Base-by-base conservation (phyloP, 2,888 invertebrate species). In the Argynnis bischoffii region DNA sequence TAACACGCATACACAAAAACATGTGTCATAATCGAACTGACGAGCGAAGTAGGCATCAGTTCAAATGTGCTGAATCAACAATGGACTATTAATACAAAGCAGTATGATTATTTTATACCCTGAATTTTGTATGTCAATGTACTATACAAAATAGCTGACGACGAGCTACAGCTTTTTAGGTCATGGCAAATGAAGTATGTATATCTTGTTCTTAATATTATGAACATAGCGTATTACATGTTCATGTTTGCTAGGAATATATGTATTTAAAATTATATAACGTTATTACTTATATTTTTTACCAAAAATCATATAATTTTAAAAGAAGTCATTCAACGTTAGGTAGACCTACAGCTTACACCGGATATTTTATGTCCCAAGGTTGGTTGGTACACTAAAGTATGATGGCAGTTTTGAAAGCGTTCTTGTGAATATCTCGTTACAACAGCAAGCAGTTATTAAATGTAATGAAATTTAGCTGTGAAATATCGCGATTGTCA, bases 1-100 rank as follows among this genome's bases (percentile, higher is more conserved):
- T 63, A 35, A 50, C 64, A 59, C 26, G 64, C 53, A 66, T 63
- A 57, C 77, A 26, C 26, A 4, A 73, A 72, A 80, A 90, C 91
- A 92, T 86, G 82, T 92, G 91, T 91, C 89, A 88, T 87, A 86
- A 82, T 89, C 89, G 88, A 89, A 89, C 78, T 78, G 72, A 87
- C 78, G 72, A 76, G 74, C 73, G 75, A 76, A 81, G 78, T 80
- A 79, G 73, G 71, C 67, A 66, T 61, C 66, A 64, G 65, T 72
- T 75, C 78, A 76, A 72, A 77, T 79, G 82, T 75, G 83, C 82
- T 86, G 90, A 89, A 90, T 91, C 72, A 74, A 77, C 85, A 86
- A 89, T 89, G 77, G 82, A 55, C 75, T 81, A 84, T 86, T 87
- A 88, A 90, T 90, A 87, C 81, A 83, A 89, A 90, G 79, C 76